Evolutionary conservation across 1,140 invertebrate species (phyloP).

Genomic region (Lepidurus packardi): DNA sequence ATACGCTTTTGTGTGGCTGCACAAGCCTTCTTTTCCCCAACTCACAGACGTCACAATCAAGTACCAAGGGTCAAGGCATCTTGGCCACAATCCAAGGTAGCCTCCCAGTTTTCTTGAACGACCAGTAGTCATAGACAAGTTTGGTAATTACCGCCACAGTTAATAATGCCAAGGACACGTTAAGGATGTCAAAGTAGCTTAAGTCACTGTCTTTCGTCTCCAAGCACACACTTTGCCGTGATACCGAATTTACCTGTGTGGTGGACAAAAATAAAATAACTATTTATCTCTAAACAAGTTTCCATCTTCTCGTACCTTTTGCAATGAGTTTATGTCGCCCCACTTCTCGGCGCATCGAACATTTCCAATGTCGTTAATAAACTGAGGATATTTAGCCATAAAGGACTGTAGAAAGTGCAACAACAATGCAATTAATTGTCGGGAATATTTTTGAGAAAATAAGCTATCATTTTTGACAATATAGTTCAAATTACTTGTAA

Average conservation of each 20-base stretch:
- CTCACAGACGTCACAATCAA: background rate
- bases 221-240: slow-evolving; percentile 27
- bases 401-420: slow-evolving; percentile 48
- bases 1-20: slow-evolving; percentile 19
- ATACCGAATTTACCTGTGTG: slow-evolving; percentile 24
- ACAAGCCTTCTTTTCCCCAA: background rate
- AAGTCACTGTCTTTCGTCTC: slow-evolving; percentile 23
- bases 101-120: slow-evolving; percentile 67
- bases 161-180: slow-evolving; percentile 57
- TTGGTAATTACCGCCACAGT: slow-evolving; percentile 65
- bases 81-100: slow-evolving; percentile 72
- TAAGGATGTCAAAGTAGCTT: slow-evolving; percentile 58
- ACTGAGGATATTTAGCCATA: slow-evolving; percentile 60
- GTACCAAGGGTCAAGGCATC: slow-evolving; percentile 50
- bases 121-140: slow-evolving; percentile 71
- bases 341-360: slow-evolving; percentile 57
- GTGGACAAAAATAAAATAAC: background rate
- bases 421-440: background rate
- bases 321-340: slow-evolving; percentile 18
- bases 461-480: too few relatives aligned
- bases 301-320: background rate
- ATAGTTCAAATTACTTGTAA: slow-evolving; percentile 53
- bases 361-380: slow-evolving; percentile 60
- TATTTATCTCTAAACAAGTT: background rate
- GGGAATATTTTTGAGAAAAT: too few relatives aligned